Evolutionary conservation across 35 echinoderm and acorn worm species (phyloP), one percentile per base, ranked within the genome.

Genomic region (Strongylocentrotus purpuratus): DNA sequence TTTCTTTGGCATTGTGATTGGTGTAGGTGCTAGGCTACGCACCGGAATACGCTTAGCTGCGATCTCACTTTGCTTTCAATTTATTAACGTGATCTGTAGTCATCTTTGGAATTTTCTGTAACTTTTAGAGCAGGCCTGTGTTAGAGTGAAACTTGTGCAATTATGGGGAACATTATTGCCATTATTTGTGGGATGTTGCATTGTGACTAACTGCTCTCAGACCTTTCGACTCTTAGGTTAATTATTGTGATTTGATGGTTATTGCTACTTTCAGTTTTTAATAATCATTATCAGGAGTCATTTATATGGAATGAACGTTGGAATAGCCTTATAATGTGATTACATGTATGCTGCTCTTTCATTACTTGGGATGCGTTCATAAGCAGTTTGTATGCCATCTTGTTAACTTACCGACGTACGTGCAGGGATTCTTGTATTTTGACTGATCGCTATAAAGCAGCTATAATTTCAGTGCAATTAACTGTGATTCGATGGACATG

Each of bases 261-360:
- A 78, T 78, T 78, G 65, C 28, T 28, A n/a, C 65, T 78, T 55
- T 78, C 65, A 78, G 65, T 78, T 78, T 78, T 78, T 78, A n/a
- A 4, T 5, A 78, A 5, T 78, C 25, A 9, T 78, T 78, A 78
- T 78, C 22, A 25, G 65, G 65, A 78, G 65, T 0, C 65, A n/a
- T 78, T 22, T 78, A 5, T 78, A 78, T 55, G 50, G 50, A 55
- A 55, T 55, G 15, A 55, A 12, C 11, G 50, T 12, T 55, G 50
- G 50, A 13, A 1, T 14, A 55, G 50, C 50, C 50, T 55, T 15
- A 55, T 55, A 15, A 14, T 55, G 7, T 55, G 50, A 52, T 14
- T 55, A 55, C 10, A 55, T 41, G 35, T 41, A 41, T 41, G 9
- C 50, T 55, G 50, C 50, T 15, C 50, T 15, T 55, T 55, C 15